Percentiles rank a stretch among this genome's conserved stretches.
phyloP scores from a whole-genome alignment of 2,797 vertebrate species.

The Chanos chanos region DNA sequence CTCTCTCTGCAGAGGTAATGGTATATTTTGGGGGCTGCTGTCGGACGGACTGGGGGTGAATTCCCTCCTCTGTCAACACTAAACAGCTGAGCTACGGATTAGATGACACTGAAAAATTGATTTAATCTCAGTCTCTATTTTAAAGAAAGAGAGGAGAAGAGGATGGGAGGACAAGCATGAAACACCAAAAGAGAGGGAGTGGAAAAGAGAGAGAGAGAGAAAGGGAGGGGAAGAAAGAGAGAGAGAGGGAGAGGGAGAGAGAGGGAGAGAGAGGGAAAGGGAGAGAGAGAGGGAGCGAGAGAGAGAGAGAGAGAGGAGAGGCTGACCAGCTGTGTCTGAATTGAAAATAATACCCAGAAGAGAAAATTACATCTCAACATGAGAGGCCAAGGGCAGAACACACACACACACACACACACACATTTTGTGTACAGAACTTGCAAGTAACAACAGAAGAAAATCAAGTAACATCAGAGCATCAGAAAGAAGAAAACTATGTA shows the following conservation, averaged over 20 bases:
- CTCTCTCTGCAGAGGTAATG: conserved; percentile 9
- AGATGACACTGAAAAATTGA: conserved; percentile 51
- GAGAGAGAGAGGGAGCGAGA: background rate
- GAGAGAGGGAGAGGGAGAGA: background rate
- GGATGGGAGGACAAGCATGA: no score
- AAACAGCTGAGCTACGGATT: conserved; percentile 48
- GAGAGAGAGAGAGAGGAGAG: background rate
- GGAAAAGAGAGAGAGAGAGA: conserved; percentile 14
- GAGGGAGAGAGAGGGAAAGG: conserved; percentile 1
- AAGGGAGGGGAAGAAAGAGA: background rate
- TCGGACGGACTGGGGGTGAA: conserved; percentile 35
- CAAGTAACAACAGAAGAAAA: no score
- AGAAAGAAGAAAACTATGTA: background rate
- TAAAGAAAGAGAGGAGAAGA: conserved; percentile 34
- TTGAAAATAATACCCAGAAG: no score
- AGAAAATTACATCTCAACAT: conserved; percentile 21
- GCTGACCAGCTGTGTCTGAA: no score
- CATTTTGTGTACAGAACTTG: no score
- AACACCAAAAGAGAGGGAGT: conserved; percentile 30
- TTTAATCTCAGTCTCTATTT: conserved; percentile 48
- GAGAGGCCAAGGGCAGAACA: background rate
- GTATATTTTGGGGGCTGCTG: conserved; percentile 19
- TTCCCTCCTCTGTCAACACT: conserved; percentile 37
- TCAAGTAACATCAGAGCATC: no score
- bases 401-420: background rate